Evolutionary conservation across 2,888 invertebrate genomes (phyloP).

Genomic region (Acanthacorydalis orientalis): DNA sequence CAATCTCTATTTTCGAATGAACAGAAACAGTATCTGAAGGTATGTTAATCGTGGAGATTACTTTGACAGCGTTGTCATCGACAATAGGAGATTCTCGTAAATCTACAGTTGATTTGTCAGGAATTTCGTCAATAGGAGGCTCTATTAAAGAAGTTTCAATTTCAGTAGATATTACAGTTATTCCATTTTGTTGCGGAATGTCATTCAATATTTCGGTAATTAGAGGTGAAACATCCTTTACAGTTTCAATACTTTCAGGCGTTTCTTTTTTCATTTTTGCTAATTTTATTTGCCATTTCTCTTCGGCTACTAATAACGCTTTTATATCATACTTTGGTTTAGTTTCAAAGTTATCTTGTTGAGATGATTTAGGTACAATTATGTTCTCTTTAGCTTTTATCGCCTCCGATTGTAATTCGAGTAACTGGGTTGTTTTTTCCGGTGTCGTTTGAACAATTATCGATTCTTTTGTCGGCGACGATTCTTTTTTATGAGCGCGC

Average conservation of each 20-base stretch:
- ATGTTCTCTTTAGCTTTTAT: too few relatives aligned
- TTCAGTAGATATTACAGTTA: background rate
- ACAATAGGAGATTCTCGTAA: too few relatives aligned
- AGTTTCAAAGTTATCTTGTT: too few relatives aligned
- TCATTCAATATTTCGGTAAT: background rate
- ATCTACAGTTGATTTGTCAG: background rate
- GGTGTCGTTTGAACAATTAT: too few relatives aligned
- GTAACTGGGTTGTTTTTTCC: too few relatives aligned
- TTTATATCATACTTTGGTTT: conserved; percentile 11
- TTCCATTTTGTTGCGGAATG: background rate
- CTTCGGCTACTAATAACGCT: conserved; percentile 12
- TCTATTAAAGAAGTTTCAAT: background rate
- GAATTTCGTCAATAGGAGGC: background rate
- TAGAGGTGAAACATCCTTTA: background rate
- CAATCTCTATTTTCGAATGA: too few relatives aligned
- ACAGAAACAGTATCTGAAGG: too few relatives aligned
- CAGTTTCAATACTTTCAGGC: background rate
- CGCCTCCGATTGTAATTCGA: too few relatives aligned
- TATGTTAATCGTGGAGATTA: too few relatives aligned
- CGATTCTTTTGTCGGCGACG: too few relatives aligned
- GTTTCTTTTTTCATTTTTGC: conserved; percentile 2
- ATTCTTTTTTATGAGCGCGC: background rate
- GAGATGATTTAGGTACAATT: too few relatives aligned
- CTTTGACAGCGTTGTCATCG: too few relatives aligned
- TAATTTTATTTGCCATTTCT: conserved; percentile 13